Evolutionary conservation across 2,888 invertebrate genomes (phyloP), one percentile per base, ranked within the genome.

Genomic region (Chelonus formosanus): DNA sequence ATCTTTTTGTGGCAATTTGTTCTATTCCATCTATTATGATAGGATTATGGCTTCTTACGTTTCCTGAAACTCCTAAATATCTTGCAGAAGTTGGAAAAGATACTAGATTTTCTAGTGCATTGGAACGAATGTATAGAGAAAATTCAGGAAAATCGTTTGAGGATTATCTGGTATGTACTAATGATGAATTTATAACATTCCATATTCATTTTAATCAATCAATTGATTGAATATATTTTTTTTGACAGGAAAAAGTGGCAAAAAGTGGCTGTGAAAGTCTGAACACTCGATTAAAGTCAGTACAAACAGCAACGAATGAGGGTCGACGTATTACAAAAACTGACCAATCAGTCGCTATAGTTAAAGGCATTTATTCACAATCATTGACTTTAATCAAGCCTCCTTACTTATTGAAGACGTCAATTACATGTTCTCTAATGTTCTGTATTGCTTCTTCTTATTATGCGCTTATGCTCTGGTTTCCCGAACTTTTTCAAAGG

Each of bases 381-480:
- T 91, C 92, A n/a, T 89, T 90, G 80, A 89, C 89, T 4, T 85
- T 93, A 20, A 90, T 91, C 83, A 88, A 86, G 75, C 89, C 90
- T 2, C 92, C 92, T 35, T 90, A 92, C 85, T 84, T 91, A 58
- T 89, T 89, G 78, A 90, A 90, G 78, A 92, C 92, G 32, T 79
- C 90, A 65, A 86, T 93, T 67, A 91, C 92, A 58, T 91, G 94
- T 80, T 85, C 90, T 55, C 91, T 94, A 70, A 92, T 93, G 79
- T 94, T 93, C 82, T 92, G 93, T 78, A 85, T 93, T 69, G 92
- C 92, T 48, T 90, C 92, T 85, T 94, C 95, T 77, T 95, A 94
- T 85, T 95, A 95, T 84, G 94, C 95, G 5, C 85, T 95, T 55
- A 94, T 93, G 91, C 89, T 95, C 80, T 95, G 95, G 95, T 93